A percentile compares a stretch with the other conserved stretches of the same genome.
Conservation (phyloP, 2,797 vertebrate genomes). For the Kryptolebias ocellatus region DNA sequence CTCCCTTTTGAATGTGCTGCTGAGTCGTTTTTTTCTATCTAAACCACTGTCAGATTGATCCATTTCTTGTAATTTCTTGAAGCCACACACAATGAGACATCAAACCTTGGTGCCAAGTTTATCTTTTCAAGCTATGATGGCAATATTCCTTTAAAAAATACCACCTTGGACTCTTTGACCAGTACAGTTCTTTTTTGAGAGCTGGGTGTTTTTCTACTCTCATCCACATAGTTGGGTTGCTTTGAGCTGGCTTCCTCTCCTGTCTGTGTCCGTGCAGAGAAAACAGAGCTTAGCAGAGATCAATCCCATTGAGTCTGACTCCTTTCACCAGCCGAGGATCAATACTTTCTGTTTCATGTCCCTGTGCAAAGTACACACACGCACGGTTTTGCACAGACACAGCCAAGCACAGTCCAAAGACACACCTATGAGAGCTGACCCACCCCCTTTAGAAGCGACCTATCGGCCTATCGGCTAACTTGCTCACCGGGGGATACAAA, state of each 20-base stretch:
- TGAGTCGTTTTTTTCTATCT: slow-evolving; percentile 18
- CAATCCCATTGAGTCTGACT: slow-evolving; percentile 81
- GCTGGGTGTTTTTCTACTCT: slow-evolving; percentile 20
- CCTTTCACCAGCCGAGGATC: slow-evolving; percentile 79
- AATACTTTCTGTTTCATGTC: slow-evolving; percentile 78
- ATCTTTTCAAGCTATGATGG: slow-evolving; percentile 27
- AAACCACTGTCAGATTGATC: slow-evolving; percentile 36
- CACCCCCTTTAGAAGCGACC: slow-evolving; percentile 74
- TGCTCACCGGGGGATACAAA: slow-evolving; percentile 65
- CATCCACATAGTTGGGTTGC: slow-evolving; percentile 32
- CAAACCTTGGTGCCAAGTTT: slow-evolving; percentile 14
- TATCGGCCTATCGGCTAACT: slow-evolving; percentile 73
- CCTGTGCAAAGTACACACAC: slow-evolving; percentile 52
- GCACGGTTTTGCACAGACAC: slow-evolving; percentile 14
- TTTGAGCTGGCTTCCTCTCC: slow-evolving; percentile 49
- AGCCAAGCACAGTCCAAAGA: slow-evolving; percentile 59
- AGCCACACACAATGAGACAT: slow-evolving; percentile 17
- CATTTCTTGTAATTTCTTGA: slow-evolving; percentile 27
- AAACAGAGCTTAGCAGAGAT: slow-evolving; percentile 79
- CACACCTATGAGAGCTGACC: slow-evolving; percentile 62
- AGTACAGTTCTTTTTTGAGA: slow-evolving; percentile 7
- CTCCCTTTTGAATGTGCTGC: slow-evolving; percentile 10
- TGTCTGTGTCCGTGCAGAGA: slow-evolving; percentile 73
- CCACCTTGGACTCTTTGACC: slow-evolving; percentile 1
- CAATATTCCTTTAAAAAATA: slow-evolving; percentile 38